Evolutionary conservation across 2,888 invertebrate genomes (phyloP), one percentile per base, ranked within the genome.

Genomic region (Tenthredo notha): DNA sequence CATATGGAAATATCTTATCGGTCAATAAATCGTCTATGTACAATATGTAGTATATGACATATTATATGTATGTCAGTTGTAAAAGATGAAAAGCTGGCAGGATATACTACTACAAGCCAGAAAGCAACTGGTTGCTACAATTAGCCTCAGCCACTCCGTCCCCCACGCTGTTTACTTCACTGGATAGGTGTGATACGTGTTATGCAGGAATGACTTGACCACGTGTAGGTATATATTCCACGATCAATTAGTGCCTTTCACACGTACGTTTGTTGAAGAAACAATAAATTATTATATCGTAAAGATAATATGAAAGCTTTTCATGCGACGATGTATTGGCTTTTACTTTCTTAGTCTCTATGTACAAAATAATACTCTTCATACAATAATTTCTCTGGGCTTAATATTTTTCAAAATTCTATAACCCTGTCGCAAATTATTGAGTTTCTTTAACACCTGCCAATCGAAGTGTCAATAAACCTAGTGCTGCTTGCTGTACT

Each of bases 121-220:
- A 77, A 77, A 77, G 77, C 77, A 77, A 77, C 77, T 77, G 77
- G 77, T 77, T 77, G 77, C 77, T 54, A 77, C 77, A 77, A 77
- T 77, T 77, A 77, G 47, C 77, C 50, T 77, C 54, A 47, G 33
- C 77, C 50, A 77, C 77, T 77, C 50, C 77, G 40, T 54, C 29
- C 77, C 77, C 77, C 77, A 54, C 29, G 47, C 29, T 54, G 77
- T 77, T 77, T 54, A 54, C 77, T 33, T 40, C 77, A 54, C 7
- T 29, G 77, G 9, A 43, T 43, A 43, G 75, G 50, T 54, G 77
- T 29, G 47, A 77, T 10, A 25, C 47, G 33, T 18, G 7, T 67
- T 77, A 54, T 54, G 25, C 77, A 50, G 77, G 37, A 25, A 47
- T n/a, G 21, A 75, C 29, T 75, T 75, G 75, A 75, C 75, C 43